A percentile compares a stretch with the other conserved stretches of the same genome.
Conservation (phyloP, 2,113 vertebrate genomes). For the Elaphurus davidianus region DNA sequence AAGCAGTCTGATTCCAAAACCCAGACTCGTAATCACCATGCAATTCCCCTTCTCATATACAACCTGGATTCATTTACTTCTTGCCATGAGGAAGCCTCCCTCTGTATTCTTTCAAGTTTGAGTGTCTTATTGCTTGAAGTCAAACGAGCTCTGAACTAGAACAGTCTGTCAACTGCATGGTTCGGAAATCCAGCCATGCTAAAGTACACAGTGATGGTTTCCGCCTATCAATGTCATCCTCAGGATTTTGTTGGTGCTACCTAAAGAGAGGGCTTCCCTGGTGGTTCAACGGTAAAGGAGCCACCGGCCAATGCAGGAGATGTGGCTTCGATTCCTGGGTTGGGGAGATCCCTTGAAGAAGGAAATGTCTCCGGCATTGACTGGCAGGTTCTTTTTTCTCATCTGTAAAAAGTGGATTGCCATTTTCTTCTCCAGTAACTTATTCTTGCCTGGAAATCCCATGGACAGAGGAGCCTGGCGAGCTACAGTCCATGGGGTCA, state of each 20-base stretch:
- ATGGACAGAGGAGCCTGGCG: neutral
- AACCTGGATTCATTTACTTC: neutral
- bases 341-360: neutral
- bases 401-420: neutral
- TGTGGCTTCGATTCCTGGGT: neutral
- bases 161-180: neutral
- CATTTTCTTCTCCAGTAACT: neutral
- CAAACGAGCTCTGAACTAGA: neutral
- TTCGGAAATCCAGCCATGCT: neutral
- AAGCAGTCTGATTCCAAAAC: neutral
- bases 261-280: neutral
- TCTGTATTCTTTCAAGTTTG: neutral
- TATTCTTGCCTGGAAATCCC: neutral
- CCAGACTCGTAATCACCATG: neutral
- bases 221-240: neutral
- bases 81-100: neutral
- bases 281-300: neutral
- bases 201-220: neutral
- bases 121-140: neutral
- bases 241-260: neutral
- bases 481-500: neutral
- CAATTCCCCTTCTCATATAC: neutral
- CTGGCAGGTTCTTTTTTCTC: neutral
- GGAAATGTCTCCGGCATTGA: neutral
- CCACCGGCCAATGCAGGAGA: fast-evolving